phyloP scores from a whole-genome alignment of 2,113 vertebrate species.

The Platysternon megacephalum region DNA sequence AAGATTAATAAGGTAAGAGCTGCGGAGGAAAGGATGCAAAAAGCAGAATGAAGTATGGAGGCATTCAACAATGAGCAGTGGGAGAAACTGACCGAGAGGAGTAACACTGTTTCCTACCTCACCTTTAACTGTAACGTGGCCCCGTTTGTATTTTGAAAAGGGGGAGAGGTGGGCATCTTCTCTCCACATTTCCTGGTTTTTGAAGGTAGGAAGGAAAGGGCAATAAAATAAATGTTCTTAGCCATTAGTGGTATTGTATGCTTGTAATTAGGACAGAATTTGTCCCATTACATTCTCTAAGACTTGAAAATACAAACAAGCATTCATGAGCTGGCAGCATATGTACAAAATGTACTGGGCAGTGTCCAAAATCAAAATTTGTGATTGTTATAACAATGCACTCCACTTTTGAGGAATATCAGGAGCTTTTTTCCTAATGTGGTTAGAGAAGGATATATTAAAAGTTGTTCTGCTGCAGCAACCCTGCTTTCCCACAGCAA shows the following conservation, averaged over 20 bases:
- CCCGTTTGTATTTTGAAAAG: neutral
- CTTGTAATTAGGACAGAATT: neutral
- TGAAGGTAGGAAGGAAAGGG: neutral
- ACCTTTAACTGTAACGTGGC: neutral
- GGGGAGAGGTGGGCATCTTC: neutral
- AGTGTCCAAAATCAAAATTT: conserved; percentile 4
- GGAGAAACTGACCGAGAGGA: neutral
- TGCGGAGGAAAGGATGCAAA: neutral
- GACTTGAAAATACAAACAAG: neutral
- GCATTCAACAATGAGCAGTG: neutral
- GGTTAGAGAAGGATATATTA: neutral
- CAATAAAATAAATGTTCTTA: neutral
- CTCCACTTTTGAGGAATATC: neutral
- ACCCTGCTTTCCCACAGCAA: neutral
- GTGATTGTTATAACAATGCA: neutral
- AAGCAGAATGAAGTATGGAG: neutral
- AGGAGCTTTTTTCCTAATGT: neutral
- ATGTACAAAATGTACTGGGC: neutral
- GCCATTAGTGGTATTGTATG: neutral
- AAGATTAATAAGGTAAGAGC: neutral
- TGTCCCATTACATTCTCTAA: neutral
- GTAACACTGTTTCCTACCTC: neutral
- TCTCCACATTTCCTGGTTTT: neutral
- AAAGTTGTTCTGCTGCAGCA: neutral
- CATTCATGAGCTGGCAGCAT: neutral